These are phyloP conservation scores for Baronia brevicornis DNA, from an alignment of 2,888 invertebrate genomes.

Conservation along the genomic window DNA sequence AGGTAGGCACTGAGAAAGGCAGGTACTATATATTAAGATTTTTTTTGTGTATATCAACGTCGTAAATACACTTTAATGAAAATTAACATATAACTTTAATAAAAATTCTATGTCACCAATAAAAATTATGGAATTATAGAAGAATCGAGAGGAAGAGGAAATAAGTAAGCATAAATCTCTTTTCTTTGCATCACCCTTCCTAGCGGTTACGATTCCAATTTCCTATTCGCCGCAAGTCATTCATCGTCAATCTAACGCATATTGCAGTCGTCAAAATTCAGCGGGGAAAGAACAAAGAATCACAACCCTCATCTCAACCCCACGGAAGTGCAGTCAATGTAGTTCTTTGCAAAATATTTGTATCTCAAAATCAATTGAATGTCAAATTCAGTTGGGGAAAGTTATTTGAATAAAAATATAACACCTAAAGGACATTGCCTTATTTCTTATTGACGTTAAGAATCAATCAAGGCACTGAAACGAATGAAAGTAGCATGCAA, in stretches of 20 bases:
- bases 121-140: too few species aligned
- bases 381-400: slow-evolving; percentile 4
- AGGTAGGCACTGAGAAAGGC: too few species aligned
- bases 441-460: too few species aligned
- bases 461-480: too few species aligned
- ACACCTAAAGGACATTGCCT: too few species aligned
- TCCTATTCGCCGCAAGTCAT: slow-evolving; percentile 9
- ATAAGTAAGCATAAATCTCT: slow-evolving; percentile 3
- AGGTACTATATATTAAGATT: too few species aligned
- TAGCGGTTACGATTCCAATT: background rate
- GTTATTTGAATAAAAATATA: too few species aligned
- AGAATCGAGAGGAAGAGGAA: slow-evolving; percentile 10
- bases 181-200: slow-evolving; percentile 7
- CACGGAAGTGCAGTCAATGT: slow-evolving; percentile 32
- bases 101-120: background rate
- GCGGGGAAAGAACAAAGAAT: slow-evolving; percentile 29
- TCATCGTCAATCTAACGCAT: slow-evolving; percentile 13
- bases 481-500: too few species aligned
- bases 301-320: slow-evolving; percentile 21
- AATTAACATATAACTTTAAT: too few species aligned
- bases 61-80: too few species aligned
- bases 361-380: slow-evolving; percentile 18
- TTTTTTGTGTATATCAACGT: too few species aligned
- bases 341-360: slow-evolving; percentile 27
- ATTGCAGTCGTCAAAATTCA: slow-evolving; percentile 21